Evolutionary conservation across 2,113 vertebrate genomes (phyloP), one percentile per base, ranked within the genome.

Genomic region (Cyanocitta stelleri): DNA sequence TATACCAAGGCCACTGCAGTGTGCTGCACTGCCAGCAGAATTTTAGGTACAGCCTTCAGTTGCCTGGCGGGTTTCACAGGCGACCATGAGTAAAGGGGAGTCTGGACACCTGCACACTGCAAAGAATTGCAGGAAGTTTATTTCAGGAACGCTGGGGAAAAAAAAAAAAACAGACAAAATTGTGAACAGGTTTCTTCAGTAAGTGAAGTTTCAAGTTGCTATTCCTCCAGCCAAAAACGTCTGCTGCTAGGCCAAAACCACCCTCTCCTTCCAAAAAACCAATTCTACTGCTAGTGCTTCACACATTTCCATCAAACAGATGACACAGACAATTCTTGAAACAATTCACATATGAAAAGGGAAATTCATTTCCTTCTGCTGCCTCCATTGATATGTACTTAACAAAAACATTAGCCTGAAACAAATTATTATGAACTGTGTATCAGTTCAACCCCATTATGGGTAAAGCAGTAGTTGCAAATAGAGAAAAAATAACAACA

Each of bases 61-160:
- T 61, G 79, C 61, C 93, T 87, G 85, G 85, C 27, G 73, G 76
- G 83, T 89, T 95, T 93, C 80, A 55, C 80, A 90, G 94, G 83
- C 67, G 64, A 93, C 83, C 87, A 75, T 88, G 87, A 44, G 91
- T 91, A 96, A 94, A 95, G 87, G 90, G 95, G 92, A 96, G 89
- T 55, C 89, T 91, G 93, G 95, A 96, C 95, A 97, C 96, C 96
- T 96, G 96, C 94, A 96, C 78, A 63, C 91, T 90, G 87, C 93
- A 86, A 96, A 95, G 95, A 97, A 96, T 96, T 96, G 93, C 93
- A 96, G 95, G 96, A 96, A 96, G 96, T 96, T 96, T 97, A 97
- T 97, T 95, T 96, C 94, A 96, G 95, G 96, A 97, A 96, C 90
- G 75, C 91, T 96, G 91, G 75, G 81, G 71, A 61, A 81, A 77